Conservation (phyloP, 2,888 invertebrate genomes). For the Polydesmus complanatus region DNA sequence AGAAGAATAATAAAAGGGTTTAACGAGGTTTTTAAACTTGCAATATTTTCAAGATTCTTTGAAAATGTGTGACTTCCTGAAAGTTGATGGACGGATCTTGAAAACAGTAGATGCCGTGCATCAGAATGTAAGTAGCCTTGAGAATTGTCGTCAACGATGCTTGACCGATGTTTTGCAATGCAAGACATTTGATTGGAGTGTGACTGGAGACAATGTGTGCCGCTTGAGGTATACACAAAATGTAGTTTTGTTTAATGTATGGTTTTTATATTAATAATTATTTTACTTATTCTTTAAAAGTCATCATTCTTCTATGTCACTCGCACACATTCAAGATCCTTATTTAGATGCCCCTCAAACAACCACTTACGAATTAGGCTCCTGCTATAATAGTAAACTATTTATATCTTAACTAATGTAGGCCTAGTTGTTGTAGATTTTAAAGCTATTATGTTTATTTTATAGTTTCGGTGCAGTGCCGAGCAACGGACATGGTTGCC, state of each 20-base stretch:
- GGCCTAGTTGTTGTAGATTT: background rate
- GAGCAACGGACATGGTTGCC: conserved; percentile 77
- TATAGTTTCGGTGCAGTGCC: conserved; percentile 51
- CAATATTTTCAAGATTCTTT: conserved; percentile 52
- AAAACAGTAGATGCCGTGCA: conserved; percentile 86
- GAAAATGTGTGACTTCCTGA: conserved; percentile 85
- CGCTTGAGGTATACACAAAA: no score
- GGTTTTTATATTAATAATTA: no score
- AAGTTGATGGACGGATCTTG: conserved; percentile 55
- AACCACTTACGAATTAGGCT: conserved; percentile 78
- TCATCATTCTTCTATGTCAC: conserved; percentile 76
- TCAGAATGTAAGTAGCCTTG: conserved; percentile 27
- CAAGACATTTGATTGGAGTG: conserved; percentile 86
- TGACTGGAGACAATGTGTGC: conserved; percentile 85
- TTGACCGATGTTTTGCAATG: conserved; percentile 40
- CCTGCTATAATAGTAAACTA: conserved; percentile 66
- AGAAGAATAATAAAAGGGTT: background rate
- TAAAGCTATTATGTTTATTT: background rate
- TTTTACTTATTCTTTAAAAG: no score
- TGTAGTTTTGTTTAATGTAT: no score
- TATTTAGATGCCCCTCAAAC: conserved; percentile 58
- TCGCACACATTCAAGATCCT: conserved; percentile 43
- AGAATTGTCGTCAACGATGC: conserved; percentile 27
- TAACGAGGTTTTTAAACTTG: no score
- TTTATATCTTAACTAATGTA: background rate